Percentiles rank a stretch among this genome's conserved stretches.
phyloP scores from a whole-genome alignment of 2,888 invertebrate genomes.

The Rhingia campestris region DNA sequence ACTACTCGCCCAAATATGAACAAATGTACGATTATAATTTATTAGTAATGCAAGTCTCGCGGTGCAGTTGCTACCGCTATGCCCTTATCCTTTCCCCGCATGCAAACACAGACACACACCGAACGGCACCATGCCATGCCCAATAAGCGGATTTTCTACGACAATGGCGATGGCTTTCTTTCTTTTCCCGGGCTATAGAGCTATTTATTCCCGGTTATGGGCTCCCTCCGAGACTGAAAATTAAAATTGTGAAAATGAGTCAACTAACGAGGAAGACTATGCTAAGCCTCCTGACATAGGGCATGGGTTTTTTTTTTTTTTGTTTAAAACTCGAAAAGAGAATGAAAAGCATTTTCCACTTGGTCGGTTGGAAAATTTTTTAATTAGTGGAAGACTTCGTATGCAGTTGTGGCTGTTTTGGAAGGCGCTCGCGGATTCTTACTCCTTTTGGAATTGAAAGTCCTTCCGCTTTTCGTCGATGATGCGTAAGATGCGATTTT shows the following conservation, averaged over 20 bases:
- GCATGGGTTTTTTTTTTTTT: not conserved
- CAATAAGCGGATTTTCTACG: conserved; percentile 59
- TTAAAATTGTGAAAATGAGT: conserved; percentile 47
- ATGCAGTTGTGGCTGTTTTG: conserved; percentile 26
- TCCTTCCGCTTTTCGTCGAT: conserved; percentile 34
- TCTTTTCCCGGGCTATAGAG: conserved; percentile 11
- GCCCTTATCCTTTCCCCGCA: not conserved
- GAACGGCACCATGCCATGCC: not conserved
- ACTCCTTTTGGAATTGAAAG: not conserved
- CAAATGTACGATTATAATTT: conserved; percentile 68
- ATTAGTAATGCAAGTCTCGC: conserved; percentile 62
- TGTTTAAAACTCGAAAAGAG: conserved; percentile 5
- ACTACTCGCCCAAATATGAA: conserved; percentile 39
- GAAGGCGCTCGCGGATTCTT: conserved; percentile 24
- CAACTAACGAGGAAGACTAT: conserved; percentile 40
- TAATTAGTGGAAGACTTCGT: conserved; percentile 63
- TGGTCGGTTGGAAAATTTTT: conserved; percentile 63
- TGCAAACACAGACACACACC: too few species aligned
- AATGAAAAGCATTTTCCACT: conserved; percentile 55
- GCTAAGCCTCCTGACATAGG: not conserved
- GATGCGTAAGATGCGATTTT: conserved; percentile 46
- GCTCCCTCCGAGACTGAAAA: conserved; percentile 46
- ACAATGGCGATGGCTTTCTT: conserved; percentile 54
- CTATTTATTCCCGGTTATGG: conserved; percentile 2
- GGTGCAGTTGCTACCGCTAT: conserved; percentile 10